Base-by-base conservation (phyloP, 2,797 vertebrate genomes). In the Melanogrammus aeglefinus region DNA sequence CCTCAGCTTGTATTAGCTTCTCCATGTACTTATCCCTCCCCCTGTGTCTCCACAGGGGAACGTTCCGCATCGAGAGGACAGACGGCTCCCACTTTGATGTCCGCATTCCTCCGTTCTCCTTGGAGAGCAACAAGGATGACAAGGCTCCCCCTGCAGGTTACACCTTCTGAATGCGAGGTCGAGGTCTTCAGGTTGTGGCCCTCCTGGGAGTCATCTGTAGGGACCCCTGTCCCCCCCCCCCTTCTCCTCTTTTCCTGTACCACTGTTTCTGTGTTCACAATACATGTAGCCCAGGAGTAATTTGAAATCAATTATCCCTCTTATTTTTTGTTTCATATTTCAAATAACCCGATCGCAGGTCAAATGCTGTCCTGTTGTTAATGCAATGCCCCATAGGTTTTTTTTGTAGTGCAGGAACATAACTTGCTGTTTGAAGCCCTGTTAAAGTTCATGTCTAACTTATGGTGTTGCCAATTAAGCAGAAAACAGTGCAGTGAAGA, bases 11-110 rank as follows among this genome's bases (percentile, higher is more conserved):
- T 14, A 24, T n/a, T n/a, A 2, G 10, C 27, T 21, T 51, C 16
- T 72, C 70, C 70, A 6, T 35, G 16, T 35, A 6, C 70, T 72
- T 6, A 72, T 13, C 13, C 39, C 35, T 12, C 63, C 21, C 24
- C 38, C 27, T 81, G 75, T 87, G 27, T 87, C 12, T 91, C 86
- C 77, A 35, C 85, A 99, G 97, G 98, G 98, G 97, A 69, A 99
- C 97, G 0, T 99, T 99, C 89, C 96, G 98, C 36, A 98, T 99
- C 2, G 98, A 99, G 91, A 95, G 96, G 89, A 96, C 96, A 0
- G 97, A 98, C 66, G 97, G 98, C 78, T 99, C 98, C 88, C 97
- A 98, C 91, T 99, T 99, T 16, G 98, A 99, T 13, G 96, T 99
- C 79, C 96, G 98, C 90, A 99, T 99, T 92, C 98, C 98, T 75